A percentile compares a stretch with the other conserved stretches of the same genome.
Evolutionary conservation across 2,888 invertebrate species (phyloP).

Genomic region (Dromius quadrimaculatus): DNA sequence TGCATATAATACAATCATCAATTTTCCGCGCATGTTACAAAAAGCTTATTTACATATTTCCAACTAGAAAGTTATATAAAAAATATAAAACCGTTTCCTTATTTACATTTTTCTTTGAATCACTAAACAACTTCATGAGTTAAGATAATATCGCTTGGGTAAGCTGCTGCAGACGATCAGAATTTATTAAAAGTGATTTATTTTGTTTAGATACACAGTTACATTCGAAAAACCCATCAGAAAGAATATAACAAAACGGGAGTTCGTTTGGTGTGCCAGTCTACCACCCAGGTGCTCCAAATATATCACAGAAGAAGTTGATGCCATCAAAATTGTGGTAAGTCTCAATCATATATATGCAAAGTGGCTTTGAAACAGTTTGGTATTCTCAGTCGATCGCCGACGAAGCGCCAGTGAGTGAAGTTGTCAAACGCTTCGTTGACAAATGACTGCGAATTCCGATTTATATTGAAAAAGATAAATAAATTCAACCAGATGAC

Average conservation of each 20-base stretch:
- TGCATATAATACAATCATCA: slow-evolving; percentile 25
- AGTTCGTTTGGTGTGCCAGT: slow-evolving; percentile 83
- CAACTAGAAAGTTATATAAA: slow-evolving; percentile 13
- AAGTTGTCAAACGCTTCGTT: no score
- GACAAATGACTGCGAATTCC: no score
- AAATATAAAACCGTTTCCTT: background rate
- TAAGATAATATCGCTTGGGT: no score
- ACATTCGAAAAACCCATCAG: slow-evolving; percentile 77
- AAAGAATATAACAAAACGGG: slow-evolving; percentile 69
- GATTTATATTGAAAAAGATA: no score
- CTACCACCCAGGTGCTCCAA: slow-evolving; percentile 85
- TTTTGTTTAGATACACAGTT: slow-evolving; percentile 73
- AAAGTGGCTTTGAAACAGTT: no score
- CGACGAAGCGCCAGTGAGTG: no score
- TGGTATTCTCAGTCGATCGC: no score
- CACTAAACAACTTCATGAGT: no score
- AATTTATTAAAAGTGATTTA: no score
- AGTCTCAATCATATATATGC: no score
- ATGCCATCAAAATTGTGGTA: slow-evolving; percentile 79
- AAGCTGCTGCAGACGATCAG: no score
- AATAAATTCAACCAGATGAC: background rate
- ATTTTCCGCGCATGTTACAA: slow-evolving; percentile 1
- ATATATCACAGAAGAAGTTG: slow-evolving; percentile 77
- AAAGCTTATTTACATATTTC: slow-evolving; percentile 7
- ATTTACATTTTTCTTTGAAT: no score